These are phyloP conservation scores for Pyralis farinalis DNA, from an alignment of 2,888 invertebrate genomes.

Conservation along the genomic window DNA sequence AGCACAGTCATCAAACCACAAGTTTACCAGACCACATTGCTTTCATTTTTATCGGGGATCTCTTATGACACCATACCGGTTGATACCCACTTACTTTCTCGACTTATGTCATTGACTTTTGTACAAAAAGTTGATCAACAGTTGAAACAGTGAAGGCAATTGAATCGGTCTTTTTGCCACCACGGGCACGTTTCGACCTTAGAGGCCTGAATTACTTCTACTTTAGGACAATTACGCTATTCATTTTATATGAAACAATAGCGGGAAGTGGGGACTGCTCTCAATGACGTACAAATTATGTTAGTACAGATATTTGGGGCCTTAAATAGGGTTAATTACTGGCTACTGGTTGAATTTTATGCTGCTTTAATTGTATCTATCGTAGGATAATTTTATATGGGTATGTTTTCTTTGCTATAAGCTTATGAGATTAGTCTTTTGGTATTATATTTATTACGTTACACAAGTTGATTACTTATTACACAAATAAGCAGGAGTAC, in stretches of 20 bases:
- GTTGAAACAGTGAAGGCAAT: conserved; percentile 1
- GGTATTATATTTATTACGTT: too few relatives aligned
- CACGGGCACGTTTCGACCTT: conserved; percentile 7
- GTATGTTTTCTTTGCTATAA: too few relatives aligned
- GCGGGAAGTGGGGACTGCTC: conserved; percentile 2
- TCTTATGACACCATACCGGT: conserved; percentile 43
- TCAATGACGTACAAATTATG: background rate
- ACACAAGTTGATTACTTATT: too few relatives aligned
- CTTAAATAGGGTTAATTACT: too few relatives aligned
- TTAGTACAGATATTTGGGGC: too few relatives aligned
- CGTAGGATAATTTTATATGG: too few relatives aligned
- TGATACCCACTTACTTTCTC: conserved; percentile 48
- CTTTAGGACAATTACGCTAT: conserved; percentile 3
- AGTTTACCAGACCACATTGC: conserved; percentile 36
- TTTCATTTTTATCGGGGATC: conserved; percentile 55
- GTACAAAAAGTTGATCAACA: conserved; percentile 21
- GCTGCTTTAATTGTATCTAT: too few relatives aligned
- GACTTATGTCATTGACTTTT: conserved; percentile 55
- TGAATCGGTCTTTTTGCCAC: background rate
- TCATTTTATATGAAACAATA: conserved; percentile 6
- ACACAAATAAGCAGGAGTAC: too few relatives aligned
- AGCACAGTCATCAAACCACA: conserved; percentile 17
- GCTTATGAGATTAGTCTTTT: too few relatives aligned
- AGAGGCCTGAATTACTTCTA: background rate
- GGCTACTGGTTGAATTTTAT: too few relatives aligned